phyloP scores from a whole-genome alignment of 2,113 vertebrate genomes.

The Variabilichromis moorii region DNA sequence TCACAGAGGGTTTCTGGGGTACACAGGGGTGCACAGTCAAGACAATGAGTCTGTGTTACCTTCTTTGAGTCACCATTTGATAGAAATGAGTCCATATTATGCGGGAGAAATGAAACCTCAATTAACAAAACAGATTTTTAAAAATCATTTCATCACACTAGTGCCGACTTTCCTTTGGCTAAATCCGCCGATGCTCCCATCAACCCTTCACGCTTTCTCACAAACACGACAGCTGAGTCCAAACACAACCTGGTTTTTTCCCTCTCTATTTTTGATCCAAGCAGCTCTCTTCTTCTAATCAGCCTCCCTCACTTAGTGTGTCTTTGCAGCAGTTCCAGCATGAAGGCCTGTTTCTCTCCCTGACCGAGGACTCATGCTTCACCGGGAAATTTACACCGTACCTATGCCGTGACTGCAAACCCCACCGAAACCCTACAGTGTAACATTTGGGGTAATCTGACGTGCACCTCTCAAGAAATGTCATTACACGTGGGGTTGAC shows the following conservation, averaged over 20 bases:
- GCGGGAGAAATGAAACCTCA: background rate
- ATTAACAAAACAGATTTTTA: background rate
- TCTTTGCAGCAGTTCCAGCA: background rate
- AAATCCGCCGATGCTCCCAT: background rate
- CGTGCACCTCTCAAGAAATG: background rate
- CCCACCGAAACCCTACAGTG: background rate
- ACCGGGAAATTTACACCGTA: background rate
- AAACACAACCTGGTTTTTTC: background rate
- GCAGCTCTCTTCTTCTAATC: background rate
- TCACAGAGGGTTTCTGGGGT: background rate
- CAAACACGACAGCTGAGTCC: background rate
- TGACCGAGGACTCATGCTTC: rapidly evolving
- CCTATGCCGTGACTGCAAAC: background rate
- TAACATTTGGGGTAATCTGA: rapidly evolving
- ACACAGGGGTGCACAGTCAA: background rate
- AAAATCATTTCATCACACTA: background rate
- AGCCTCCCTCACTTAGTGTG: background rate
- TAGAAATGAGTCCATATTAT: background rate
- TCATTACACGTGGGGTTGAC: background rate
- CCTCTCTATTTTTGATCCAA: background rate
- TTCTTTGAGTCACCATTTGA: background rate
- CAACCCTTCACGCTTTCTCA: background rate
- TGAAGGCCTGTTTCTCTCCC: background rate
- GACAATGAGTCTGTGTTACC: background rate
- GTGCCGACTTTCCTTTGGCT: background rate